Evolutionary conservation across 2,888 invertebrate species (phyloP).

Genomic region (Cerceris rybyensis): DNA sequence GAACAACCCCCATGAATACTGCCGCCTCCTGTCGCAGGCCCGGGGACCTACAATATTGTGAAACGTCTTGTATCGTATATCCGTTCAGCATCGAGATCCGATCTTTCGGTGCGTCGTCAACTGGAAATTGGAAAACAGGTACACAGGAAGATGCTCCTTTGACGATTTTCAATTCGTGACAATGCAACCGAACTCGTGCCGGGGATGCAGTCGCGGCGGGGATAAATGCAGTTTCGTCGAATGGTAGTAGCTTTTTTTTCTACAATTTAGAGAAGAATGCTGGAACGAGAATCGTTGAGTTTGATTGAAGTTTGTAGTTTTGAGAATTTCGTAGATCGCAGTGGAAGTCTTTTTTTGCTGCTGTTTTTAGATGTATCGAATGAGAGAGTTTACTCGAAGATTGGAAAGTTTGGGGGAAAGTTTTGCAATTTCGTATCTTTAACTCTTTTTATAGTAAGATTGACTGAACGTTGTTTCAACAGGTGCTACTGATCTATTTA

Average conservation of each 20-base stretch:
- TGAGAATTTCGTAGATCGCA: too few species aligned
- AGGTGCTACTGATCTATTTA: too few species aligned
- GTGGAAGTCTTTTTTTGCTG: too few species aligned
- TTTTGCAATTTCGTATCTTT: too few species aligned
- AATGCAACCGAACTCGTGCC: conserved; percentile 23
- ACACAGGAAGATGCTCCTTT: conserved; percentile 22
- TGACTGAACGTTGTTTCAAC: too few species aligned
- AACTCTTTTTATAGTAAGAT: too few species aligned
- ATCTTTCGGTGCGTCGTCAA: conserved; percentile 47
- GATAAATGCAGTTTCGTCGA: background rate
- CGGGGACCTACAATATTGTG: conserved; percentile 61
- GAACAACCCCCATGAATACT: background rate
- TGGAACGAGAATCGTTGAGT: conserved; percentile 21
- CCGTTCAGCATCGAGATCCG: conserved; percentile 33
- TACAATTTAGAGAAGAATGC: conserved; percentile 21
- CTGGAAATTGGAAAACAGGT: conserved; percentile 61
- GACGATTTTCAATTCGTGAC: conserved; percentile 14
- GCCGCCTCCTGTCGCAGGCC: conserved; percentile 28
- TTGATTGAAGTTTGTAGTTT: too few species aligned
- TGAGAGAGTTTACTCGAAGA: too few species aligned
- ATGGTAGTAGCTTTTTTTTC: background rate
- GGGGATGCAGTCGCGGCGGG: background rate
- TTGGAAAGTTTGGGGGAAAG: too few species aligned
- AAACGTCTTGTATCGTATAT: conserved; percentile 59
- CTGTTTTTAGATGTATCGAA: too few species aligned